A percentile compares a stretch with the other conserved stretches of the same genome.
phyloP scores from a whole-genome alignment of 2,113 vertebrate species.

The Perognathus longimembris region DNA sequence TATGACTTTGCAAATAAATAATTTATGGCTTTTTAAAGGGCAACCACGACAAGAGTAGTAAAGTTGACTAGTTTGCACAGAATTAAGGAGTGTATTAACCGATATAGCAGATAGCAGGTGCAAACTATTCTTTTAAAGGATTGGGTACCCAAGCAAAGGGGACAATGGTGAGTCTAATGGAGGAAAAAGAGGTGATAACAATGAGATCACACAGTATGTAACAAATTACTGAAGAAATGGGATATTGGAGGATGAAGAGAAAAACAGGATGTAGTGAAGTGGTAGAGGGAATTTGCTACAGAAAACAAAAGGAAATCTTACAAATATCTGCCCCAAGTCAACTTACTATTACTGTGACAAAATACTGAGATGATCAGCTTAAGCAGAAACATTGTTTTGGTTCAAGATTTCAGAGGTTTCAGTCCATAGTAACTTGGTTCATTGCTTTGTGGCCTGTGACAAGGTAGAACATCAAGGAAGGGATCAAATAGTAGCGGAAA shows the following conservation, averaged over 20 bases:
- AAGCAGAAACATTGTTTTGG: not conserved
- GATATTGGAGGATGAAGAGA: not conserved
- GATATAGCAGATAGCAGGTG: not conserved
- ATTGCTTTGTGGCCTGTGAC: not conserved
- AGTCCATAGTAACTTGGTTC: not conserved
- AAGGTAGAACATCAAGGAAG: not conserved
- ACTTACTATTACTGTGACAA: not conserved
- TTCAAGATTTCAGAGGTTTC: not conserved
- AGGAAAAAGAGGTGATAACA: not conserved
- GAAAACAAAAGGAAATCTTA: not conserved
- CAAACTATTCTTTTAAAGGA: slow-evolving; percentile 24
- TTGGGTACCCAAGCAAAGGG: not conserved
- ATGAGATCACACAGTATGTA: not conserved
- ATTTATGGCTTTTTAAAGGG: not conserved
- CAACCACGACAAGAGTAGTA: not conserved
- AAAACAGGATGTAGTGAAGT: not conserved
- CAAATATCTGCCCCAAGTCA: not conserved
- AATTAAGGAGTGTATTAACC: slow-evolving; percentile 17
- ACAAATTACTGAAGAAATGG: not conserved
- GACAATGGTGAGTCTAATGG: not conserved
- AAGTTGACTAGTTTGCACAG: not conserved
- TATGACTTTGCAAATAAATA: not conserved
- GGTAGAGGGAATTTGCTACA: not conserved
- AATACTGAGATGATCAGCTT: not conserved
- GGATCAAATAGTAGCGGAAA: not conserved